Evolutionary conservation across 35 echinoderm and acorn worm genomes (phyloP), one percentile per base, ranked within the genome.

Genomic region (Ptychodera flava): DNA sequence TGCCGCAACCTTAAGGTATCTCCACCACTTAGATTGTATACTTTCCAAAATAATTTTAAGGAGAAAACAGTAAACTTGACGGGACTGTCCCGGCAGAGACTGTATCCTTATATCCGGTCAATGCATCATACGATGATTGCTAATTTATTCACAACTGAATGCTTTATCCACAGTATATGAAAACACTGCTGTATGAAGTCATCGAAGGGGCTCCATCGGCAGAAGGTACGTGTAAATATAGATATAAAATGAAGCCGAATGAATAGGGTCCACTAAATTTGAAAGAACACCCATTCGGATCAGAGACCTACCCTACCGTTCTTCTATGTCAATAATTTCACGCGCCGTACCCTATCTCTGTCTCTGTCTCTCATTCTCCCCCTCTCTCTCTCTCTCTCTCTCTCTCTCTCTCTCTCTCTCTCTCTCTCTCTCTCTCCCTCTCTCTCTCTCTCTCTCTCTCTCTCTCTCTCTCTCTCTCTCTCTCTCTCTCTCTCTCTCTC

Each of bases 161-260:
- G 16, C 78, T 0, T 36, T 85, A 34, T 34, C 78, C 52, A 33
- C 81, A 97, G 94, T 81, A 88, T 85, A 88, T 97, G 1, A 97
- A 97, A 80, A 80, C 90, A 83, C 37, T 97, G 83, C 78, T 97
- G 64, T 97, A 97, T 37, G 29, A 91, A 64, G 91, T 89, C 31
- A 82, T 86, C 36, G 88, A 92, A 77, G 83, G 79, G 30, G 91
- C 91, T 77, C 94, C 94, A 77, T 79, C 90, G 80, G 85, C 88
- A 78, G 86, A 93, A 77, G 88, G 94, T 97, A 91, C 79, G 91
- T 83, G 81, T 10, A 30, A 30, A 31, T 28, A 79, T 28, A 79
- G 32, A 31, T 10, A 16, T 27, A 16, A 36, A 36, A 16, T 36
- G 30, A 32, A 2, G 14, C 16, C 28, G 33, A 85, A 27, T 85